Conservation (phyloP, 2,113 vertebrate genomes). For the Gnathochromis pfefferi region DNA sequence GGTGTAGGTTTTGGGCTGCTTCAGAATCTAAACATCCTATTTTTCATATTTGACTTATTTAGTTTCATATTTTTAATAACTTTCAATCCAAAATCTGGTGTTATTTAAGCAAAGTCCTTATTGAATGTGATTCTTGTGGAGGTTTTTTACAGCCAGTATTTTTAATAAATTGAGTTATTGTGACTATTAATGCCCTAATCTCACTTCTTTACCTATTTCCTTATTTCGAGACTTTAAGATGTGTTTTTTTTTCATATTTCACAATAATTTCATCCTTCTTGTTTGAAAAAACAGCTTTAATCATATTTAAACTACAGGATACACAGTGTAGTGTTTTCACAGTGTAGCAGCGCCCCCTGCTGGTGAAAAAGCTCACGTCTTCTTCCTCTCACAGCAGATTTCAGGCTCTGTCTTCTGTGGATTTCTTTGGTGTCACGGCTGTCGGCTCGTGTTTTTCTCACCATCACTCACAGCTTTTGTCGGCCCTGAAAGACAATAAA, state of each 20-base stretch:
- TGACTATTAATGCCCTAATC: background rate
- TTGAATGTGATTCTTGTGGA: background rate
- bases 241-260: background rate
- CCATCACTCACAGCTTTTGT: background rate
- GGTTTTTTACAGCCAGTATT: background rate
- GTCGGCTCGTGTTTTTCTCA: background rate
- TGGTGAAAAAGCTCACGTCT: background rate
- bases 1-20: background rate
- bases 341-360: background rate
- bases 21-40: background rate
- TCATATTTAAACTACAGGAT: background rate
- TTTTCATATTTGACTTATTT: background rate
- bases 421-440: background rate
- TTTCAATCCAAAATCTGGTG: background rate
- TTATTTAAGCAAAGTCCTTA: background rate
- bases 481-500: background rate
- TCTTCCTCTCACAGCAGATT: background rate
- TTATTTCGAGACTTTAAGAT: background rate
- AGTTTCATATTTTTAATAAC: background rate
- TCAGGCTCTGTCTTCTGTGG: background rate
- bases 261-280: background rate
- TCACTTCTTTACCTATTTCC: background rate
- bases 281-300: background rate
- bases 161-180: background rate
- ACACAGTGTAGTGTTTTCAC: background rate